Base-by-base conservation (phyloP, 1,140 invertebrate species). In the Aphis gossypii region DNA sequence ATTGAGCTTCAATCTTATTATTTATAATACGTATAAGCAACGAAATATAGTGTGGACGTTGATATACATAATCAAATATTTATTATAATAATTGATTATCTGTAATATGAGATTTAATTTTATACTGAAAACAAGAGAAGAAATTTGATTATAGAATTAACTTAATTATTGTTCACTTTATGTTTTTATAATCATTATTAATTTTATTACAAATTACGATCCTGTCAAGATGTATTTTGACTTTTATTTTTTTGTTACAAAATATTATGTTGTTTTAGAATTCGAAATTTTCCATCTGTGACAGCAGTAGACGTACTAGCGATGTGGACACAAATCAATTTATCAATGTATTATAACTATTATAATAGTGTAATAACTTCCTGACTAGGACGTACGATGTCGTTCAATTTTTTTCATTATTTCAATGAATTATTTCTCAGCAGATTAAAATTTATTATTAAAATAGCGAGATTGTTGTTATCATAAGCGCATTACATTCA, bases 171-270 rank as follows among this genome's bases (percentile, higher is more conserved):
- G 11, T n/a, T 30, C 56, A 9, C 9, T 60, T 30, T 30, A 60
- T 30, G 8, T 30, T n/a, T 68, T 68, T n/a, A 68, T n/a, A 68
- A n/a, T n/a, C 11, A 14, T 68, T 68, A n/a, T 60, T 11, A 46
- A n/a, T 60, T 11, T 8, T 51, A 51, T 51, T 51, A 51, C 14
- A 14, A 51, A 68, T 68, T n/a, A n/a, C 60, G 14, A 4, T n/a
- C 0, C 30, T 11, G 3, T 68, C n/a, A n/a, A 30, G 0, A n/a
- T 3, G 30, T n/a, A n/a, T 5, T n/a, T 68, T n/a, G 2, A 41
- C 38, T 41, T 41, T 41, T 41, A 41, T n/a, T 30, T 30, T 68
- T 30, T 46, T 9, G 9, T 51, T 46, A 46, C 46, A 46, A 46
- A 60, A 60, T 5, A n/a, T 68, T 14, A n/a, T 68, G 11, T 60